These are phyloP conservation scores for Geococcyx californianus DNA, from an alignment of 2,113 vertebrate species.

Conservation along the genomic window DNA sequence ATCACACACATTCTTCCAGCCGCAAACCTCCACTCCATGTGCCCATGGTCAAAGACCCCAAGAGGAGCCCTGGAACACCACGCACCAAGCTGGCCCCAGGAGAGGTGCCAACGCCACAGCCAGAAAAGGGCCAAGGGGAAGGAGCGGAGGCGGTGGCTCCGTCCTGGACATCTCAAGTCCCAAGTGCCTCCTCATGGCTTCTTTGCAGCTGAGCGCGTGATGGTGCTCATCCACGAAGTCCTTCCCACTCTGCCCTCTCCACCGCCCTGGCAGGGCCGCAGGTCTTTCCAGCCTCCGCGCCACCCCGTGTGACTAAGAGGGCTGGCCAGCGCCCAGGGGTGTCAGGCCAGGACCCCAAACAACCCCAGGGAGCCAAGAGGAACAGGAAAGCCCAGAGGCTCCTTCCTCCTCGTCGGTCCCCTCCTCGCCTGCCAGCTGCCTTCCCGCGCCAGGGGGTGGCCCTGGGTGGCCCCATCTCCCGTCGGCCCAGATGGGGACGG, in stretches of 20 bases:
- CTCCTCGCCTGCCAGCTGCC: background rate
- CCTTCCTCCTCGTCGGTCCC: background rate
- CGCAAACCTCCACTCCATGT: background rate
- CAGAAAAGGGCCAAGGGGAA: background rate
- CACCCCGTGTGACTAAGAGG: background rate
- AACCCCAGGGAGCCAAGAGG: background rate
- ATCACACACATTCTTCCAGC: background rate
- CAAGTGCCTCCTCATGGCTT: background rate
- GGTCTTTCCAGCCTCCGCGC: background rate
- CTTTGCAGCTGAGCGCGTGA: fast-evolving
- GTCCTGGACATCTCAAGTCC: background rate
- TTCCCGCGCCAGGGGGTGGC: background rate
- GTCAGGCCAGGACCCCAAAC: background rate
- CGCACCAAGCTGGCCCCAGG: fast-evolving
- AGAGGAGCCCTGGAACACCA: background rate
- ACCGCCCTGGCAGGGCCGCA: background rate
- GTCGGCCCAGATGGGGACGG: background rate
- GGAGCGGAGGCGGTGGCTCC: background rate
- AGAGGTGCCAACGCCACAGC: background rate
- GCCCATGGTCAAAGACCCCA: fast-evolving
- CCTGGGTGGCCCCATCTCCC: background rate
- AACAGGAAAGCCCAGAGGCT: background rate
- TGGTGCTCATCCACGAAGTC: fast-evolving
- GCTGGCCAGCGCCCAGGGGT: background rate
- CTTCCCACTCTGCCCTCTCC: background rate